Base-by-base conservation (phyloP, 1,140 invertebrate species). In the Tribolium madens region DNA sequence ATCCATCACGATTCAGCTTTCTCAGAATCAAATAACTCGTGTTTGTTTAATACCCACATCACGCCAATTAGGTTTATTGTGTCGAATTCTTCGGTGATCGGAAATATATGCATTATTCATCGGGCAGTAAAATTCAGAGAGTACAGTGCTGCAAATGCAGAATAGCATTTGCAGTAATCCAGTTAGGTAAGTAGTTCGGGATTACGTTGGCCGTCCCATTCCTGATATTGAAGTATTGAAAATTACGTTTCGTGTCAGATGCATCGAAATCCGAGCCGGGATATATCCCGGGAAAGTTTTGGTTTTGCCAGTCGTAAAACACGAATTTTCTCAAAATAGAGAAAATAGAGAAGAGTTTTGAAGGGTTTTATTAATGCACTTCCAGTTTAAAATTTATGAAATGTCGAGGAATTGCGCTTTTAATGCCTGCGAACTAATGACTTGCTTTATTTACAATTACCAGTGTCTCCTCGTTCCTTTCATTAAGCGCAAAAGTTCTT, bases 181-280 rank as follows among this genome's bases (percentile, higher is more conserved):
- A 72, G 46, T 72, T 72, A 72, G 42, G 70, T 72, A 50, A 72
- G 70, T 72, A 72, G 47, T 72, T 72, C 31, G 70, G 50, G 70
- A 72, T 72, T 72, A 72, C 46, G 69, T 47, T 50, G 47, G 26
- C 47, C 70, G 50, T 50, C 70, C 70, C 42, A 72, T 72, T 72
- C 50, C 70, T 72, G 50, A 72, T 72, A 72, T 72, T 72, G 70
- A 72, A 72, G 42, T 72, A 72, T 72, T 72, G 70, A 72, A 72
- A 72, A 72, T 72, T 72, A 52, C 70, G 47, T 72, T 46, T 31
- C 70, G 26, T 52, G 70, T 71, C 36, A 64, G 57, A 64, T 64
- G 57, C 57, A 64, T 31, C 57, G 57, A 26, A 64, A 64, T 33
- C 57, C 57, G 9, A 26, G 57, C 12, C 57, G 57, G 17, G 52